Evolutionary conservation across 2,797 vertebrate species (phyloP), one percentile per base, ranked within the genome.

Genomic region (Vultur gryphus): DNA sequence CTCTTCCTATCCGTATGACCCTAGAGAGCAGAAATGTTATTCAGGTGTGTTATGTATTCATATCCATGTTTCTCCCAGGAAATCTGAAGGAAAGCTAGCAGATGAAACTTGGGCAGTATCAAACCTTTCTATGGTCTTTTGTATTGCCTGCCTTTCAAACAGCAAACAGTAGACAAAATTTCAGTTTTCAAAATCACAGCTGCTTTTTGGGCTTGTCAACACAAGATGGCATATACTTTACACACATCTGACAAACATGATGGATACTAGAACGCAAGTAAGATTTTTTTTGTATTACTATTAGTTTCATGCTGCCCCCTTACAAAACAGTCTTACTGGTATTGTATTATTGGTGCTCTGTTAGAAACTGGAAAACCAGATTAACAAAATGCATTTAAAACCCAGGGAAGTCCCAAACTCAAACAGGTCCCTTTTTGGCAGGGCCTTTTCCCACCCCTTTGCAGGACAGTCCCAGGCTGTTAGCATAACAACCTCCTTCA

Each of bases 161-260:
- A 81, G 91, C 75, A 59, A 87, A 49, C 51, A 71, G 55, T 28
- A 88, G 81, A 62, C 1, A 7, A 19, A 84, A 93, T 89, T 93
- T 77, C 66, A 51, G 89, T 75, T 94, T 78, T 80, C n/a, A 67
- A 66, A 90, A 90, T 67, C 86, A 86, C 61, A 91, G 92, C 79
- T 98, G 97, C 93, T 95, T 93, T 97, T 97, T 89, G 90, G 83
- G 88, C 92, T 92, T 97, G 96, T 97, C 97, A 97, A 97, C 97
- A 97, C 96, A 97, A 97, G 97, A 97, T 97, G 97, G 97, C 97
- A 96, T 91, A 95, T 97, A 96, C 95, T 97, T 97, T 97, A 97
- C 97, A 98, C 96, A 91, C 80, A 95, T 89, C 93, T 97, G 94
- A 97, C 95, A 96, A 96, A 84, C 31, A 12, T 95, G 95, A 97